Conservation (phyloP, 1,140 invertebrate species). For the Drosophila seguyi region DNA sequence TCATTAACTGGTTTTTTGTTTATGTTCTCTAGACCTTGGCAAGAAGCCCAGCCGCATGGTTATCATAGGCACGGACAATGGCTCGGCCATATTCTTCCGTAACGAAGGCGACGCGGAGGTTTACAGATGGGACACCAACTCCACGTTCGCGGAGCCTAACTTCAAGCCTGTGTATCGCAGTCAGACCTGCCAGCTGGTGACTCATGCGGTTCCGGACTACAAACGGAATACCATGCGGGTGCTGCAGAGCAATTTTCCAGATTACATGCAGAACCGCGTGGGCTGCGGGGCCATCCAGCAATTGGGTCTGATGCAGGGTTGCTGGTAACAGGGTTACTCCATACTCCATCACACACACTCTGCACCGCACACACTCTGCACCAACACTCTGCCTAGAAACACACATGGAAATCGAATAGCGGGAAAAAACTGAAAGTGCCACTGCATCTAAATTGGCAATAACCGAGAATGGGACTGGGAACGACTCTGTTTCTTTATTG, state of each 20-base stretch:
- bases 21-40: constrained; percentile 85
- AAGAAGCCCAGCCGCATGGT: constrained; percentile 86
- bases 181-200: constrained; percentile 86
- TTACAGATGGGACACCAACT: constrained; percentile 88
- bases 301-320: constrained; percentile 86
- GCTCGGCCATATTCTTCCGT: constrained; percentile 87
- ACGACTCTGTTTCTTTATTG: not conserved
- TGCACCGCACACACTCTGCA: not conserved
- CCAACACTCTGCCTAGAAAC: not conserved
- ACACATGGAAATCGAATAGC: constrained; percentile 12
- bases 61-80: constrained; percentile 88
- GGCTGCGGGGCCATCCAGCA: constrained; percentile 87
- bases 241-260: constrained; percentile 88
- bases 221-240: constrained; percentile 87
- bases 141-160: constrained; percentile 86
- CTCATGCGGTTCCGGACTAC: constrained; percentile 87
- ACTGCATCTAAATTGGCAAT: constrained; percentile 46
- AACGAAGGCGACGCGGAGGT: constrained; percentile 87
- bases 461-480: constrained; percentile 21
- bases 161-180: constrained; percentile 86
- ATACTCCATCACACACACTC: constrained; percentile 1
- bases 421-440: constrained; percentile 54
- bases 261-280: constrained; percentile 87
- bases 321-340: constrained; percentile 59
- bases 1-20: constrained; percentile 3